Base-by-base conservation (phyloP, 2,888 invertebrate genomes). In the Brenthis ino region DNA sequence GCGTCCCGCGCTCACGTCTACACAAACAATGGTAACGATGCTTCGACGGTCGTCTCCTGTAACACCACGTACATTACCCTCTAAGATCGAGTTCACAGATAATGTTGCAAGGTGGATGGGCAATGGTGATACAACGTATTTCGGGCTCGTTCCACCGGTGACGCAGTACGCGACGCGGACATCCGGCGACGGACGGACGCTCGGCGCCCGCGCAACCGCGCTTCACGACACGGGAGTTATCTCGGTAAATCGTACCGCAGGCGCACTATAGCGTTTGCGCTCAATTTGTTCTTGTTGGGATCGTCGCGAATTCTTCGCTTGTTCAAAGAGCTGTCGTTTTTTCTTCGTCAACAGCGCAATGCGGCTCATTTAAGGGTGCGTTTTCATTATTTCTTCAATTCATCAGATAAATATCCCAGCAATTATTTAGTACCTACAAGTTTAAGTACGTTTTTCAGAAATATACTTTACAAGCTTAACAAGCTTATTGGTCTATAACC, bases 211-310 rank as follows among this genome's bases (percentile, higher is more conserved):
- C 86, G 85, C 85, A 77, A 82, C 83, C 81, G 85, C 85, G 83
- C 84, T 77, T 82, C 82, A 82, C 87, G 80, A 82, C 88, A 85
- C 88, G 84, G 88, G 88, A 91, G 87, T 90, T 91, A 91, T 92
- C 91, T 91, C 85, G 74, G 87, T 87, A 85, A 90, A 91, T 91
- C 92, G 89, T 88, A 86, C 86, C 86, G 87, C 20, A 20, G 20
- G 20, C 20, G 20, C 89, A 89, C 89, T 91, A 92, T 91, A 89
- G 89, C 89, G 86, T 89, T 89, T 85, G 86, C 86, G 86, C 85
- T 91, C 88, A 91, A 92, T 92, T 91, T 93, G 92, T 88, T 93
- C 91, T 91, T 93, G 86, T 92, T 93, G 91, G 87, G 86, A 86
- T 89, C 86, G 86, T 85, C 79, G 88, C 86, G 85, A 90, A 90